Evolutionary conservation across 2,888 invertebrate genomes (phyloP).

Genomic region (Aleiodes testaceus): DNA sequence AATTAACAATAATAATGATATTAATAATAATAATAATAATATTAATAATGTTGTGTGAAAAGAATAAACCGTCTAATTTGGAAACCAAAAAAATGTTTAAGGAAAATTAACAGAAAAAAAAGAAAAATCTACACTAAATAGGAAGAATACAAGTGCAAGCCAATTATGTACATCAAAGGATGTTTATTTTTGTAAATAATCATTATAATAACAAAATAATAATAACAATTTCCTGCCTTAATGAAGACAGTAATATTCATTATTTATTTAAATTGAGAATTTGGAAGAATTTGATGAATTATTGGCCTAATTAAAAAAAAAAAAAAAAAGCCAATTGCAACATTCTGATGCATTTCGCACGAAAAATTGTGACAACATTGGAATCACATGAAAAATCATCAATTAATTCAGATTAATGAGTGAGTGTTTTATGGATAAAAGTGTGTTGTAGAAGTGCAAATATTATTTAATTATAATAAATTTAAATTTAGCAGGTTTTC

Average conservation of each 20-base stretch:
- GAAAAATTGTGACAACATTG: neutral
- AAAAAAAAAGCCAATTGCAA: neutral
- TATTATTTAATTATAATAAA: constrained; percentile 72
- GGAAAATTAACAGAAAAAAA: constrained; percentile 11
- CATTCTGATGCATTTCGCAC: constrained; percentile 7
- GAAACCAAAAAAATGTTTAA: neutral
- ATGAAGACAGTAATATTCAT: constrained; percentile 12
- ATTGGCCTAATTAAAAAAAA: neutral
- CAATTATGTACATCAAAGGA: constrained; percentile 34
- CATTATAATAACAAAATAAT: constrained; percentile 18
- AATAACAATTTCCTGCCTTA: constrained; percentile 23
- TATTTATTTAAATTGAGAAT: neutral
- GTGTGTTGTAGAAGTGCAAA: constrained; percentile 70
- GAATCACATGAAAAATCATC: too few species aligned
- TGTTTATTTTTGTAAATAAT: constrained; percentile 45
- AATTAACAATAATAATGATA: constrained; percentile 23
- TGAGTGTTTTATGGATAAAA: constrained; percentile 64
- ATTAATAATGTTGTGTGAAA: constrained; percentile 1
- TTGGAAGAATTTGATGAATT: neutral
- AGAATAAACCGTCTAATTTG: neutral
- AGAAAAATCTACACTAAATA: constrained; percentile 20
- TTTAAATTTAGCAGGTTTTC: constrained; percentile 60
- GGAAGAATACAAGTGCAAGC: neutral
- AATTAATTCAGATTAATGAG: constrained; percentile 7
- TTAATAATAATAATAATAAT: neutral